Evolutionary conservation across 2,888 invertebrate species (phyloP).

Genomic region (Ochropacha duplaris): DNA sequence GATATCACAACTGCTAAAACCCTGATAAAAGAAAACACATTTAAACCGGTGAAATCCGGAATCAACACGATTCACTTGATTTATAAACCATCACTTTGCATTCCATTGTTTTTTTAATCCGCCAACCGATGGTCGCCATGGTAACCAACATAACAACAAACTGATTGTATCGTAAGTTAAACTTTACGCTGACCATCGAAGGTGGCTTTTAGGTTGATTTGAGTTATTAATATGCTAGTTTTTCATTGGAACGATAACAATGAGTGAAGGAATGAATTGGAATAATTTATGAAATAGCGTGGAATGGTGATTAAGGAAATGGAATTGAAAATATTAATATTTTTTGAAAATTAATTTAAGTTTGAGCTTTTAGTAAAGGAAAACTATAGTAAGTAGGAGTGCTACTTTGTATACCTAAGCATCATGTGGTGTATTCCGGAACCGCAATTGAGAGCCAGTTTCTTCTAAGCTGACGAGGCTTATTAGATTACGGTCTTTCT

Average conservation of each 20-base stretch:
- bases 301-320: not conserved
- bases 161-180: conserved; percentile 2
- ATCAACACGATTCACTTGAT: conserved; percentile 32
- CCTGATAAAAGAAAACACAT: conserved; percentile 9
- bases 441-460: too few relatives aligned
- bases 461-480: too few relatives aligned
- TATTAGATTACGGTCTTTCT: too few relatives aligned
- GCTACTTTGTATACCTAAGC: too few relatives aligned
- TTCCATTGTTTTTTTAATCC: conserved; percentile 23
- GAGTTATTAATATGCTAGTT: not conserved
- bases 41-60: conserved; percentile 18
- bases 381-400: too few relatives aligned
- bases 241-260: not conserved
- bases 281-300: not conserved
- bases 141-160: conserved; percentile 50
- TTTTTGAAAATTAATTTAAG: not conserved
- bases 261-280: not conserved
- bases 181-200: not conserved
- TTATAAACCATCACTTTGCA: conserved; percentile 8
- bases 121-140: conserved; percentile 36
- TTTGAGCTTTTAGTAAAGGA: not conserved
- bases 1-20: not conserved
- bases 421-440: too few relatives aligned
- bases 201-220: not conserved
- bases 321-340: not conserved